Conservation (phyloP, 2,888 invertebrate genomes). For the Priocnemis perturbator region DNA sequence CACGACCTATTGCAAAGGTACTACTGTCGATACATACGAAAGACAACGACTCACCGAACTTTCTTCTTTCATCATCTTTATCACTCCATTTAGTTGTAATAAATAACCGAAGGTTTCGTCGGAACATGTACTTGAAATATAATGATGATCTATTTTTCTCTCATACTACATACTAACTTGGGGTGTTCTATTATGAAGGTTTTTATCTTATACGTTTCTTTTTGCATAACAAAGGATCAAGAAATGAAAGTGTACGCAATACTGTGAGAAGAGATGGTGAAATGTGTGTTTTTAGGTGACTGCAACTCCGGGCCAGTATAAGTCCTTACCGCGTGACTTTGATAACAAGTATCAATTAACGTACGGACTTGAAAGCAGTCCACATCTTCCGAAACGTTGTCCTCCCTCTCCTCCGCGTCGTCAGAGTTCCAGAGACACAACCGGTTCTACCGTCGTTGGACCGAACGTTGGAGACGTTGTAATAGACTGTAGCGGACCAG, state of each 20-base stretch:
- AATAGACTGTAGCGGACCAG: constrained; percentile 74
- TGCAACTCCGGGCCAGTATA: constrained; percentile 76
- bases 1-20: constrained; percentile 88
- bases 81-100: too few species aligned
- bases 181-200: too few species aligned
- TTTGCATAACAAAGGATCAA: too few species aligned
- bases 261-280: too few species aligned
- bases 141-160: too few species aligned
- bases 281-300: constrained; percentile 67
- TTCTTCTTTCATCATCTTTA: too few species aligned
- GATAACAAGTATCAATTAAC: constrained; percentile 77
- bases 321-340: constrained; percentile 77
- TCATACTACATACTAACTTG: too few species aligned
- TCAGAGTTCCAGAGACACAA: constrained; percentile 76
- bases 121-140: too few species aligned
- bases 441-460: constrained; percentile 52
- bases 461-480: constrained; percentile 67
- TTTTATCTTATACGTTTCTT: too few species aligned
- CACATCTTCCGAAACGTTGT: constrained; percentile 85
- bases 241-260: too few species aligned
- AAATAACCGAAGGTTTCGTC: too few species aligned
- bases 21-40: background rate
- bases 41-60: too few species aligned
- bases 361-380: constrained; percentile 78
- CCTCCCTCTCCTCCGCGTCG: constrained; percentile 89